A percentile compares a stretch with the other conserved stretches of the same genome.
Evolutionary conservation across 2,797 vertebrate genomes (phyloP).

Genomic region (Mormyrops attenuatus): DNA sequence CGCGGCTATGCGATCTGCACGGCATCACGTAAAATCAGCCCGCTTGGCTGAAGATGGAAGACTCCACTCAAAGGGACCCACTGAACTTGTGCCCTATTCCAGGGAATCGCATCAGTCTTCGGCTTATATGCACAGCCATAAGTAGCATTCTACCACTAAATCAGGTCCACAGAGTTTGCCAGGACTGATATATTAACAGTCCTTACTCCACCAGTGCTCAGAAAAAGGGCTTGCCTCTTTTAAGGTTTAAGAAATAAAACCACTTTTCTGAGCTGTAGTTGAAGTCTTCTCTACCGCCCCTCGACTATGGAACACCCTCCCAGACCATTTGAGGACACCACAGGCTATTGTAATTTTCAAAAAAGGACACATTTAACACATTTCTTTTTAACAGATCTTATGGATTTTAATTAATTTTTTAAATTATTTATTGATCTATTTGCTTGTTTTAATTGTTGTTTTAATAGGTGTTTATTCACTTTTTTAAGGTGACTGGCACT

Average conservation of each 20-base stretch:
- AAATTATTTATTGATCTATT: too few species aligned
- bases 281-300: background rate
- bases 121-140: background rate
- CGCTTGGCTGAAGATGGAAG: background rate
- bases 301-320: too few species aligned
- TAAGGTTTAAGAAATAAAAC: background rate
- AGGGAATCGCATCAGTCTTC: background rate
- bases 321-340: too few species aligned
- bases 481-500: too few species aligned
- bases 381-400: too few species aligned
- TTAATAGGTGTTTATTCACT: too few species aligned
- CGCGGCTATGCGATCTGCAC: background rate
- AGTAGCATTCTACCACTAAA: background rate
- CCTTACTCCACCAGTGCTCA: background rate
- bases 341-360: too few species aligned
- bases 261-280: background rate
- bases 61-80: background rate
- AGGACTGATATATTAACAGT: background rate
- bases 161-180: background rate
- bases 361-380: too few species aligned
- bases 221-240: background rate
- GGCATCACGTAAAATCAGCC: background rate
- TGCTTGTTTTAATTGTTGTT: too few species aligned
- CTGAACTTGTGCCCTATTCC: background rate
- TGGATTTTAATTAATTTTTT: too few species aligned